Evolutionary conservation across 2,797 vertebrate genomes (phyloP).

Genomic region (Crotalus adamanteus): DNA sequence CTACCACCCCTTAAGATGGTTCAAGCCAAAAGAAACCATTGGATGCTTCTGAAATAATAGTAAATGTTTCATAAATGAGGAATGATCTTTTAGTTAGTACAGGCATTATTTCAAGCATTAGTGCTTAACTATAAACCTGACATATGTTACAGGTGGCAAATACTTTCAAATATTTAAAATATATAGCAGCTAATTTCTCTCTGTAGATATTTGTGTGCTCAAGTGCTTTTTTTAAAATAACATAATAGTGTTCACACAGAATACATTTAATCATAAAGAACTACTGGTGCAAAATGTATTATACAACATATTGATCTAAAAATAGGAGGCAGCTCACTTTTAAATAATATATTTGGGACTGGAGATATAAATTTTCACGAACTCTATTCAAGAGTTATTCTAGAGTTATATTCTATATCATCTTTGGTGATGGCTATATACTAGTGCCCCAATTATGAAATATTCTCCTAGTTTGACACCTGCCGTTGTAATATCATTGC

Average conservation of each 20-base stretch:
- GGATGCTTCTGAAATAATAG: background rate
- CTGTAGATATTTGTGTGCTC: no score
- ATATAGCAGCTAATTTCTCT: background rate
- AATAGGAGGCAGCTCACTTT: background rate
- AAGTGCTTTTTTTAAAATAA: background rate
- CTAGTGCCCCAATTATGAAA: no score
- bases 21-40: background rate
- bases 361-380: background rate
- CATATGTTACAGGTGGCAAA: background rate
- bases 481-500: no score
- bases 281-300: background rate
- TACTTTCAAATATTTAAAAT: background rate
- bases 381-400: background rate
- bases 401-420: no score
- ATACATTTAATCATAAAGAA: background rate
- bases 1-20: background rate
- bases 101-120: background rate
- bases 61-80: background rate
- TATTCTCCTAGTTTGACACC: no score
- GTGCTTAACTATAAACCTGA: background rate
- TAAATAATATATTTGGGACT: no score
- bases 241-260: background rate
- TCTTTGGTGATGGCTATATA: no score
- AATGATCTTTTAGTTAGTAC: background rate
- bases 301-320: background rate